Evolutionary conservation across 2,888 invertebrate species (phyloP).

Genomic region (Standfussiana lucernea): DNA sequence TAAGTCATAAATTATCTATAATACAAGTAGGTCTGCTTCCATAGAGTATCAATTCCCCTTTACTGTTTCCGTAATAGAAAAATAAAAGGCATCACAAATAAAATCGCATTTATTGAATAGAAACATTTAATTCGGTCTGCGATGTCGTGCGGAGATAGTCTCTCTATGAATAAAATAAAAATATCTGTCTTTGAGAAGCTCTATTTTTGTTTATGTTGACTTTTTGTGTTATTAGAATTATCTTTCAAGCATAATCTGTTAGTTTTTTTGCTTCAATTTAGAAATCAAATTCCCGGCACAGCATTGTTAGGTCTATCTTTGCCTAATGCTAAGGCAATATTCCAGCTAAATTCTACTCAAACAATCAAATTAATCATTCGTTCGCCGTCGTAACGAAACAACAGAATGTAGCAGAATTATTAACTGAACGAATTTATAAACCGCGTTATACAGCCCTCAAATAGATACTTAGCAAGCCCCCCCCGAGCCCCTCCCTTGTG

Average conservation of each 20-base stretch:
- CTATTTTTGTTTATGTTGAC: conserved; percentile 50
- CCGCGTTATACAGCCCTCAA: conserved; percentile 87
- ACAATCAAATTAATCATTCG: conserved; percentile 58
- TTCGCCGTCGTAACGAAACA: conserved; percentile 51
- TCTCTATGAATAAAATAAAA: conserved; percentile 83
- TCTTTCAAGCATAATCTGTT: not conserved
- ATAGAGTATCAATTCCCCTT: conserved; percentile 79
- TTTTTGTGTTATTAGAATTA: conserved; percentile 15
- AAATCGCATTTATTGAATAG: conserved; percentile 85
- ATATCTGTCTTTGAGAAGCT: conserved; percentile 73
- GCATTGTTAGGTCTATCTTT: not conserved
- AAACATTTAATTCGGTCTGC: conserved; percentile 77
- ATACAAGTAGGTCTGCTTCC: conserved; percentile 71
- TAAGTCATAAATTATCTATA: conserved; percentile 82
- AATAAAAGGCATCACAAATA: conserved; percentile 83
- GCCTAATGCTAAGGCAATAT: not conserved
- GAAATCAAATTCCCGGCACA: not conserved
- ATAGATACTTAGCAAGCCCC: conserved; percentile 87
- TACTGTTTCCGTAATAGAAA: conserved; percentile 83
- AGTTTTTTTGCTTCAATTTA: not conserved
- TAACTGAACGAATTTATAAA: conserved; percentile 88
- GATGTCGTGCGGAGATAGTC: conserved; percentile 76
- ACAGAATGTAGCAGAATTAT: conserved; percentile 81
- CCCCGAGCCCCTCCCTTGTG: conserved; percentile 76
- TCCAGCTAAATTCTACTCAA: conserved; percentile 2